Conservation (phyloP, 2,113 vertebrate species). For the human (Homo sapiens) region GRCh38 chr21:40912501-40913000, state of each 20-base stretch:
- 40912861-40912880: not conserved
- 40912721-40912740: not conserved
- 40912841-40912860: not conserved
- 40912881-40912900: not conserved
- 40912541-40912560: rapidly evolving
- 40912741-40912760: not conserved
- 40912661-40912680: rapidly evolving
- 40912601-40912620: rapidly evolving
- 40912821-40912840: not conserved
- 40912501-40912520: rapidly evolving
- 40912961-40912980: too few relatives aligned
- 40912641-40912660: too few relatives aligned
- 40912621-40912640: too few relatives aligned
- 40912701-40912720: not conserved
- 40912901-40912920: too few relatives aligned
- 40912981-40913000: too few relatives aligned
- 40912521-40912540: rapidly evolving
- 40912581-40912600: rapidly evolving
- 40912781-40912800: not conserved
- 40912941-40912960: not conserved
- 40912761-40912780: rapidly evolving
- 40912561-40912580: rapidly evolving
- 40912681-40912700: not conserved
- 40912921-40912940: rapidly evolving
- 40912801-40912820: rapidly evolving